A percentile compares a stretch with the other conserved stretches of the same genome.
These are phyloP conservation scores for Microctenopoma stevenorrisi DNA, from an alignment of 2,797 vertebrate species.

Conservation along the genomic window DNA sequence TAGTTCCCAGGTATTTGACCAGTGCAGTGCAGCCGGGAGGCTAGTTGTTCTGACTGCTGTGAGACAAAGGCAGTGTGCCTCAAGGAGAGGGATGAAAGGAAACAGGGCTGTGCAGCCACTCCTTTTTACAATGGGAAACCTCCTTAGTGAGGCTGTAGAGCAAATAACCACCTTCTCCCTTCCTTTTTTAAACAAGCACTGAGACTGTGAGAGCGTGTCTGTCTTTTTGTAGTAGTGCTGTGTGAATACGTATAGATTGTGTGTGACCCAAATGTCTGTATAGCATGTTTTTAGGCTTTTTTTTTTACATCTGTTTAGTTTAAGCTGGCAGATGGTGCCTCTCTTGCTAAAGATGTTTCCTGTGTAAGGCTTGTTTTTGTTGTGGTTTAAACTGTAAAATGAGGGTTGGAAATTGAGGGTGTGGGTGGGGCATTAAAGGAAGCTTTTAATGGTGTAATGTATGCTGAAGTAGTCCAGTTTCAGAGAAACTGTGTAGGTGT, in stretches of 20 bases:
- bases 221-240: slow-evolving; percentile 35
- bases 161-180: slow-evolving; percentile 77
- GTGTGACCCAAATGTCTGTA: slow-evolving; percentile 32
- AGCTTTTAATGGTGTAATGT: slow-evolving; percentile 1
- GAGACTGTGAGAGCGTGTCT: slow-evolving; percentile 48
- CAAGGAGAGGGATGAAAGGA: slow-evolving; percentile 78
- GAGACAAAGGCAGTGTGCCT: slow-evolving; percentile 79
- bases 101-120: slow-evolving; percentile 74
- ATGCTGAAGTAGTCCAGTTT: neutral
- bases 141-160: slow-evolving; percentile 78
- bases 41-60: slow-evolving; percentile 69
- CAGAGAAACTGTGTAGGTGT: neutral
- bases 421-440: slow-evolving; percentile 2
- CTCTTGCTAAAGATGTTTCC: slow-evolving; percentile 44
- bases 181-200: slow-evolving; percentile 63
- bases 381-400: slow-evolving; percentile 32
- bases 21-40: slow-evolving; percentile 65
- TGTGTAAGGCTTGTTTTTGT: slow-evolving; percentile 13
- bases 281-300: slow-evolving; percentile 28
- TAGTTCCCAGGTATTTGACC: slow-evolving; percentile 77
- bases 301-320: slow-evolving; percentile 50
- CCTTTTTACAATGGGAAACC: slow-evolving; percentile 82
- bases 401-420: neutral
- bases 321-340: slow-evolving; percentile 55
- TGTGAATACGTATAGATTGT: slow-evolving; percentile 17